These are phyloP conservation scores for Ctenicera cuprea DNA, from an alignment of 2,888 invertebrate genomes.

Conservation along the genomic window DNA sequence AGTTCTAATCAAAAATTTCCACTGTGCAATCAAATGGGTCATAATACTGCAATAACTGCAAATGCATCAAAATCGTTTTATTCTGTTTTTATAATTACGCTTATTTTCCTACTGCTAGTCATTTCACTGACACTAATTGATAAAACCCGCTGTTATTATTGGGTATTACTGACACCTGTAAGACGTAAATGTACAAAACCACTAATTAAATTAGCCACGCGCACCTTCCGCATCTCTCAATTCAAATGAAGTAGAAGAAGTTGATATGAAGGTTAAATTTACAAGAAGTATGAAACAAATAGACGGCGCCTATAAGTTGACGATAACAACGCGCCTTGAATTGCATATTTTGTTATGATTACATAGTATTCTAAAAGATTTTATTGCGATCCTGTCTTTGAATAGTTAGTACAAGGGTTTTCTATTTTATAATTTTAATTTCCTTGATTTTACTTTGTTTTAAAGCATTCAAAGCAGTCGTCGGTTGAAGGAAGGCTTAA, in stretches of 20 bases:
- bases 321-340: background rate
- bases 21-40: slow-evolving; percentile 7
- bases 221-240: slow-evolving; percentile 14
- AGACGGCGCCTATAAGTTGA: background rate
- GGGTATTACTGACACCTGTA: slow-evolving; percentile 25
- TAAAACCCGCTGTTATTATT: slow-evolving; percentile 27
- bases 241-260: background rate
- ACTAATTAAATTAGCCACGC: slow-evolving; percentile 30
- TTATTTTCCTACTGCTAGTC: slow-evolving; percentile 3
- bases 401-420: too few relatives aligned
- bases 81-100: slow-evolving; percentile 16
- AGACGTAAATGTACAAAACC: slow-evolving; percentile 21
- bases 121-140: slow-evolving; percentile 19
- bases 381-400: too few relatives aligned
- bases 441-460: background rate
- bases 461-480: too few relatives aligned
- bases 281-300: background rate
- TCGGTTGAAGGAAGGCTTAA: too few relatives aligned
- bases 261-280: background rate
- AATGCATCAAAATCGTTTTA: slow-evolving; percentile 3
- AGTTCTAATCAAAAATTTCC: slow-evolving; percentile 7
- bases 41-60: background rate
- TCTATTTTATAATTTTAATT: background rate
- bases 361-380: background rate
- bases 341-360: background rate